Evolutionary conservation across 2,888 invertebrate genomes (phyloP).

Genomic region (Melipona bicolor): DNA sequence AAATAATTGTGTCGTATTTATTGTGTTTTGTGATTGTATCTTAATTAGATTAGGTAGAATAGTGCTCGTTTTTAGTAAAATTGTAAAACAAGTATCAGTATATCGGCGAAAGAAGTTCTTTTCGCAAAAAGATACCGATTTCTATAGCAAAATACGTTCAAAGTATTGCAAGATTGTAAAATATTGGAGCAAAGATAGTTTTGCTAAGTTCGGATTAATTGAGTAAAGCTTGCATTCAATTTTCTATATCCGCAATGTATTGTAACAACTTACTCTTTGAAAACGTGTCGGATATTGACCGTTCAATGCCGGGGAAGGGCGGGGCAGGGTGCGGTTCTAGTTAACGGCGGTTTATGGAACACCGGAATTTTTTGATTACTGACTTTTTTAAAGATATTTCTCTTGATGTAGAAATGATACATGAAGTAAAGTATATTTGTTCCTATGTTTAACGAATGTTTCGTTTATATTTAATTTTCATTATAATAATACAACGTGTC

Average conservation of each 20-base stretch:
- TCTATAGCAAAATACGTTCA: not conserved
- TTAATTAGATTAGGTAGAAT: not conserved
- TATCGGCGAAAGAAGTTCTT: conserved; percentile 3
- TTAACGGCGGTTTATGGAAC: conserved; percentile 38
- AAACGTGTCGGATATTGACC: conserved; percentile 75
- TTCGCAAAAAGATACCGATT: conserved; percentile 11
- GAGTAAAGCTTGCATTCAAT: not conserved
- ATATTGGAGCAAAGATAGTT: not conserved
- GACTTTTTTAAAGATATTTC: not conserved
- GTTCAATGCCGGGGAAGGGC: conserved; percentile 80
- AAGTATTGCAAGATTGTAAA: not conserved
- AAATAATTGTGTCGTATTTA: conserved; percentile 46
- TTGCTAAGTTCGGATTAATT: not conserved
- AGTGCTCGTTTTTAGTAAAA: conserved; percentile 17
- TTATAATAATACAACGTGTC: conserved; percentile 8
- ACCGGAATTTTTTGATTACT: not conserved
- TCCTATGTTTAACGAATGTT: not conserved
- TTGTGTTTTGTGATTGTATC: conserved; percentile 50
- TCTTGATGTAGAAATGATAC: not conserved
- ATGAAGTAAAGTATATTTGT: not conserved
- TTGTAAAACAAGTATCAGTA: not conserved
- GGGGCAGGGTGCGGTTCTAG: conserved; percentile 83
- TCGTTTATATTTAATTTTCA: conserved; percentile 4
- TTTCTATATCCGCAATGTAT: not conserved
- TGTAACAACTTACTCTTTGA: not conserved